phyloP scores from a whole-genome alignment of 2,113 vertebrate species.

The Ancistrus triradiatus region DNA sequence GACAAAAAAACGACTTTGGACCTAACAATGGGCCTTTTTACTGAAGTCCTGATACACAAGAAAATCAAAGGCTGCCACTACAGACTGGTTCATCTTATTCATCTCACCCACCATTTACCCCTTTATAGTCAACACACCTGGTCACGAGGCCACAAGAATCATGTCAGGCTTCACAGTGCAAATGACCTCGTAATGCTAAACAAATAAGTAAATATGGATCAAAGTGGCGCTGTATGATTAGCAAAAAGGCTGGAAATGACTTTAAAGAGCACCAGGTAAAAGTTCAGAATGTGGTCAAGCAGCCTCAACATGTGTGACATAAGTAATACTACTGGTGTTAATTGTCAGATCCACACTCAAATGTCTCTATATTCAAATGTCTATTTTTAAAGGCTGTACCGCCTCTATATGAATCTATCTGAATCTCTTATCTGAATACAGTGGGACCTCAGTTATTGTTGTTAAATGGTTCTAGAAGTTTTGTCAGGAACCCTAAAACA shows the following conservation, averaged over 20 bases:
- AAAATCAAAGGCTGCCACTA: constrained; percentile 10
- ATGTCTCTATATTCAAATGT: too few relatives aligned
- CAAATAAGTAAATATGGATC: not conserved
- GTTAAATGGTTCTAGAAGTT: too few relatives aligned
- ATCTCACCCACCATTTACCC: not conserved
- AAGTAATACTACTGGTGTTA: too few relatives aligned
- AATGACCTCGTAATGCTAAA: not conserved
- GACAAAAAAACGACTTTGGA: constrained; percentile 26
- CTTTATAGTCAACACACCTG: constrained; percentile 26
- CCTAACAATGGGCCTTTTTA: constrained; percentile 59
- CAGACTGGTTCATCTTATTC: constrained; percentile 6
- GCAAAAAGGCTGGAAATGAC: not conserved
- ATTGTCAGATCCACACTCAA: too few relatives aligned
- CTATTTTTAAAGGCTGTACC: too few relatives aligned
- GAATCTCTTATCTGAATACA: too few relatives aligned
- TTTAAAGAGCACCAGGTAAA: too few relatives aligned
- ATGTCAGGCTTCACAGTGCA: not conserved
- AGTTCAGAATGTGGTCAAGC: too few relatives aligned
- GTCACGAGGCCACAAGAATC: constrained; percentile 1
- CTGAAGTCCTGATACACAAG: constrained; percentile 41
- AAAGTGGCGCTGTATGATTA: not conserved
- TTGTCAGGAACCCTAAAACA: too few relatives aligned
- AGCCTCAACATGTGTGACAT: too few relatives aligned
- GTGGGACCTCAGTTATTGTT: too few relatives aligned
- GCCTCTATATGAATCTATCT: too few relatives aligned